These are phyloP conservation scores for Dendrophyllia cribrosa DNA, from an alignment of 64 coral and sea anemone genomes.

Conservation along the genomic window DNA sequence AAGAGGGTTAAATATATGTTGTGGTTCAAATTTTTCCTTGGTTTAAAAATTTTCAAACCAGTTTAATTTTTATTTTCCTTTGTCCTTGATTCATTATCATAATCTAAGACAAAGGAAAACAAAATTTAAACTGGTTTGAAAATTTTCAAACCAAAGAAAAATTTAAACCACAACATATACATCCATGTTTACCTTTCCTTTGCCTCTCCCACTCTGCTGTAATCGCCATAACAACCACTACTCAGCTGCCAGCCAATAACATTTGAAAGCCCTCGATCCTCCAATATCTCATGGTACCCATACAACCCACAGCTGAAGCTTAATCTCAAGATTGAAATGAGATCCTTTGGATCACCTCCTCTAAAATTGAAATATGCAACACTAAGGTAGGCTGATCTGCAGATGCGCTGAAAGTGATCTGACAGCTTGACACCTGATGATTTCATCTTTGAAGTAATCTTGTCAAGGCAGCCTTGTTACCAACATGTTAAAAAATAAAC, in stretches of 20 bases:
- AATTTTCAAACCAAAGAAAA: too few relatives aligned
- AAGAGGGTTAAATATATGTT: too few relatives aligned
- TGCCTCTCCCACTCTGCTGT: constrained; percentile 3
- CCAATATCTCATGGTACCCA: constrained; percentile 1
- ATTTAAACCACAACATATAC: too few relatives aligned
- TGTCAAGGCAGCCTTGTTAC: constrained; percentile 10
- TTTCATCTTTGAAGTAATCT: not conserved
- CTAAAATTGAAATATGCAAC: not conserved
- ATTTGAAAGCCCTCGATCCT: not conserved
- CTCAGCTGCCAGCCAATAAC: not conserved
- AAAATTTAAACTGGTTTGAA: too few relatives aligned
- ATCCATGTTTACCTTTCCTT: not conserved
- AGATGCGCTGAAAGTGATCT: constrained; percentile 8
- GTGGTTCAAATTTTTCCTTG: too few relatives aligned
- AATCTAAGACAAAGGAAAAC: too few relatives aligned
- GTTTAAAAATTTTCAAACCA: too few relatives aligned
- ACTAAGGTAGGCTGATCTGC: not conserved
- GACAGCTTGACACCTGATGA: not conserved
- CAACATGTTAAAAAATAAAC: not conserved
- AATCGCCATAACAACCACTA: constrained; percentile 28
- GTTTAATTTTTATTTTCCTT: too few relatives aligned
- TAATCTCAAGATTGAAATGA: not conserved
- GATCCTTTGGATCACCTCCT: not conserved
- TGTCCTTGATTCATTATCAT: too few relatives aligned
- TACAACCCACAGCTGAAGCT: constrained; percentile 36